A percentile compares a stretch with the other conserved stretches of the same genome.
phyloP scores from a whole-genome alignment of 2,888 invertebrate species.

The Prostheceraeus crozeri region DNA sequence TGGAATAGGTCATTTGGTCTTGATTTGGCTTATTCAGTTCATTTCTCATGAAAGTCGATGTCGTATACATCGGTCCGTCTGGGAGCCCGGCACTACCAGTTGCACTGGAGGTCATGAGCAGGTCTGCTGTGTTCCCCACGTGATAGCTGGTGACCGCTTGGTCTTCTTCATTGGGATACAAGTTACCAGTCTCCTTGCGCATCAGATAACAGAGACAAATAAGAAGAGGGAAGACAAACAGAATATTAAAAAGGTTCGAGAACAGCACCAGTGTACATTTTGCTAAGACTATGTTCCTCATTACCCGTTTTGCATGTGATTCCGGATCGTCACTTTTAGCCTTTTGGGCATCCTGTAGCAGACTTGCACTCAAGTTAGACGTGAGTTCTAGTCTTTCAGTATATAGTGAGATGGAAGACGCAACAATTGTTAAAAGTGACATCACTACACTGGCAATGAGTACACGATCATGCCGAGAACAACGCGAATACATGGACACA shows the following conservation, averaged over 20 bases:
- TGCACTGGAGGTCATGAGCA: too few species aligned
- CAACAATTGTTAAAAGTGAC: background rate
- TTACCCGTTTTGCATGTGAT: background rate
- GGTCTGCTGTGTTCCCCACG: too few species aligned
- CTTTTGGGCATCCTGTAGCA: too few species aligned
- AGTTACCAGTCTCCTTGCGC: too few species aligned
- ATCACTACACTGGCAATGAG: background rate
- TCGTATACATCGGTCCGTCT: too few species aligned
- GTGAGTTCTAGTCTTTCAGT: constrained; percentile 12
- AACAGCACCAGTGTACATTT: constrained; percentile 22
- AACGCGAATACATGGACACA: background rate
- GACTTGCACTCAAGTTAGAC: background rate
- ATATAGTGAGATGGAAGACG: background rate
- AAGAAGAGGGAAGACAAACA: background rate
- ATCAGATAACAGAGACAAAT: too few species aligned
- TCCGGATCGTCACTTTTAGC: background rate
- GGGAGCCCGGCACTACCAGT: too few species aligned
- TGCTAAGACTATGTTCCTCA: constrained; percentile 2
- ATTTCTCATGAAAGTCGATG: too few species aligned
- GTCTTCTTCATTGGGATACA: too few species aligned
- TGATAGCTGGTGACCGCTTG: too few species aligned
- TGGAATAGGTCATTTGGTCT: too few species aligned
- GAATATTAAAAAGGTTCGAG: constrained; percentile 2
- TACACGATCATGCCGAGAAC: background rate
- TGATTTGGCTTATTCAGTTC: too few species aligned